phyloP scores from a whole-genome alignment of 2,888 invertebrate species.

The Hyposoter didymator region DNA sequence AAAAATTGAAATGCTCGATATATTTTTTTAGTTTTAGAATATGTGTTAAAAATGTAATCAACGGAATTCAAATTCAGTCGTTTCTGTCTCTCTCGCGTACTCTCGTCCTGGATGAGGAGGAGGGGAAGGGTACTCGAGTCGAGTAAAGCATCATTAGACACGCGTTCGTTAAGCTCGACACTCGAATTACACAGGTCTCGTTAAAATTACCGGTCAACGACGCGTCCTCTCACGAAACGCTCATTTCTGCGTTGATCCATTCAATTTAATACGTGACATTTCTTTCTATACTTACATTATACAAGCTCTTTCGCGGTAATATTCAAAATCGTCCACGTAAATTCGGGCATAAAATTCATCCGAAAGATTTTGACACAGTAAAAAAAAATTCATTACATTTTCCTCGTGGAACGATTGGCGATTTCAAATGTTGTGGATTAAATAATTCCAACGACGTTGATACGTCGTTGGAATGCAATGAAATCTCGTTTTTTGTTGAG shows the following conservation, averaged over 20 bases:
- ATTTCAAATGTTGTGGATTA: not conserved
- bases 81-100: not conserved
- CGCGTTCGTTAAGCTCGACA: conserved; percentile 53
- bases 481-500: too few relatives aligned
- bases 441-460: too few relatives aligned
- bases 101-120: not conserved
- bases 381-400: not conserved
- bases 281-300: not conserved
- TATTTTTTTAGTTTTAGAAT: not conserved
- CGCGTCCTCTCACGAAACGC: conserved; percentile 43
- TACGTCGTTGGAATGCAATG: too few relatives aligned
- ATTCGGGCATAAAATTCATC: not conserved
- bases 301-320: not conserved
- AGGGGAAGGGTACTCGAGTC: conserved; percentile 15
- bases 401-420: not conserved
- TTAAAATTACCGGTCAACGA: conserved; percentile 63
- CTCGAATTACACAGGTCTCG: conserved; percentile 60
- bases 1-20: not conserved
- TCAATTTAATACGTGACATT: conserved; percentile 6
- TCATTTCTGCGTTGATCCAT: conserved; percentile 33
- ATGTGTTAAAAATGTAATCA: not conserved
- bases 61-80: not conserved
- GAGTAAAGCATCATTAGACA: conserved; percentile 51
- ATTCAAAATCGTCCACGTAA: not conserved
- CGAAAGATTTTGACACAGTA: not conserved